Conservation (phyloP, 2,797 vertebrate species). For the Scarus forsteni region DNA sequence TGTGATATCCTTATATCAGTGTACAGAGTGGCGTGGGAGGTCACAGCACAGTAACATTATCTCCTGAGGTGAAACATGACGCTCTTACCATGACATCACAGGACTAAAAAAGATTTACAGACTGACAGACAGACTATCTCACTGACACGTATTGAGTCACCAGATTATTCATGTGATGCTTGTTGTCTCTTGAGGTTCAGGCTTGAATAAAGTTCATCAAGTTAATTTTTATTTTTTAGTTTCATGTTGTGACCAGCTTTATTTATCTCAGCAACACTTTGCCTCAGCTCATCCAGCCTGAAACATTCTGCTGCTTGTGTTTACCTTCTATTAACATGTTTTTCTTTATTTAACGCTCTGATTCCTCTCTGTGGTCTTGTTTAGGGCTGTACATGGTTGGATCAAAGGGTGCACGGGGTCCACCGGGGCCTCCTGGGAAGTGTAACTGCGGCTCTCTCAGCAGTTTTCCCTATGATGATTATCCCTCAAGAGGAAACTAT, state of each 20-base stretch:
- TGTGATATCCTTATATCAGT: conserved; percentile 23
- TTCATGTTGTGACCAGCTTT: conserved; percentile 24
- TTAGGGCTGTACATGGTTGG: conserved; percentile 90
- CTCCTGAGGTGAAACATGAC: conserved; percentile 66
- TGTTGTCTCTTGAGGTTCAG: conserved; percentile 59
- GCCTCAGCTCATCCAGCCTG: neutral
- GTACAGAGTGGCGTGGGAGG: conserved; percentile 48
- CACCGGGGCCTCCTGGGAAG: conserved; percentile 91
- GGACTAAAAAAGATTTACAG: conserved; percentile 65
- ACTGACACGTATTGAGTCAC: conserved; percentile 76
- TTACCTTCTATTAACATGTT: no score
- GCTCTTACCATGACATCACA: conserved; percentile 77
- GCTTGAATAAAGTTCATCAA: conserved; percentile 44
- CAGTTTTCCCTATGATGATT: conserved; percentile 84
- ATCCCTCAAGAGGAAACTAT: conserved; percentile 82
- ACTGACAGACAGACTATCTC: conserved; percentile 25
- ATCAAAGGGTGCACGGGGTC: conserved; percentile 93
- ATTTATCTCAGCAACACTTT: neutral
- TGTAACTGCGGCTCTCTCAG: conserved; percentile 89
- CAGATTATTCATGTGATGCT: conserved; percentile 65
- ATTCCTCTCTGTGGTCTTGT: conserved; percentile 25
- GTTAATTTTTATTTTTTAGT: conserved; percentile 44
- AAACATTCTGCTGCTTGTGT: neutral
- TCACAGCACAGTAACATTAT: conserved; percentile 74
- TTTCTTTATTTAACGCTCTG: neutral